Conservation (phyloP, 2,888 invertebrate genomes). For the Notodonta dromedarius region DNA sequence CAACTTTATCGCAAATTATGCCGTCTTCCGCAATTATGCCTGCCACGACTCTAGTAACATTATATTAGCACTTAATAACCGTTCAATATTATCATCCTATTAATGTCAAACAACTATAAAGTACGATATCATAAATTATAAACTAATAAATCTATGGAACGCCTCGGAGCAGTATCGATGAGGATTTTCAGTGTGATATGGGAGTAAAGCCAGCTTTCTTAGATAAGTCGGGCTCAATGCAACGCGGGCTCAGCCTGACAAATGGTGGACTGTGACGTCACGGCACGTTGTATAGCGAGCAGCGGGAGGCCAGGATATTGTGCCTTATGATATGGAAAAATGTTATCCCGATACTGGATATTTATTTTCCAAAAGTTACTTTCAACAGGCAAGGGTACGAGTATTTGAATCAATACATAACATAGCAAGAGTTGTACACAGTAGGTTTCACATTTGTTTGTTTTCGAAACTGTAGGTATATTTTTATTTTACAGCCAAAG, state of each 20-base stretch:
- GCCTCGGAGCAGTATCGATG: slow-evolving; percentile 55
- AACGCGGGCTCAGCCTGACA: slow-evolving; percentile 71
- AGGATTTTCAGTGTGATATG: slow-evolving; percentile 66
- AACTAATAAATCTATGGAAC: slow-evolving; percentile 53
- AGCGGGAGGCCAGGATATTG: slow-evolving; percentile 32
- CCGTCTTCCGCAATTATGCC: slow-evolving; percentile 16
- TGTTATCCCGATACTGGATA: background rate
- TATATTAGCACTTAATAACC: slow-evolving; percentile 30
- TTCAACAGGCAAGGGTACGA: no score
- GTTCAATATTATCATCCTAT: slow-evolving; percentile 32
- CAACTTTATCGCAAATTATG: background rate
- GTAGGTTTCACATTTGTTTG: no score
- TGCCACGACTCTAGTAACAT: slow-evolving; percentile 4
- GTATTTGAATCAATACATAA: no score
- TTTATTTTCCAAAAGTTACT: background rate
- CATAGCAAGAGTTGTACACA: no score
- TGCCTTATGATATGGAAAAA: slow-evolving; percentile 25
- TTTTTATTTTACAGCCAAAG: no score
- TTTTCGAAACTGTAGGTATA: no score
- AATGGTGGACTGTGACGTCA: slow-evolving; percentile 71
- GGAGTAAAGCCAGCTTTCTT: slow-evolving; percentile 65
- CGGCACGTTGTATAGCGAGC: slow-evolving; percentile 27
- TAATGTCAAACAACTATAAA: slow-evolving; percentile 42
- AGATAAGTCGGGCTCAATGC: slow-evolving; percentile 72
- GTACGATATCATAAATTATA: slow-evolving; percentile 45